These are phyloP conservation scores for Cololabis saira DNA, from an alignment of 2,113 vertebrate species.

Conservation along the genomic window DNA sequence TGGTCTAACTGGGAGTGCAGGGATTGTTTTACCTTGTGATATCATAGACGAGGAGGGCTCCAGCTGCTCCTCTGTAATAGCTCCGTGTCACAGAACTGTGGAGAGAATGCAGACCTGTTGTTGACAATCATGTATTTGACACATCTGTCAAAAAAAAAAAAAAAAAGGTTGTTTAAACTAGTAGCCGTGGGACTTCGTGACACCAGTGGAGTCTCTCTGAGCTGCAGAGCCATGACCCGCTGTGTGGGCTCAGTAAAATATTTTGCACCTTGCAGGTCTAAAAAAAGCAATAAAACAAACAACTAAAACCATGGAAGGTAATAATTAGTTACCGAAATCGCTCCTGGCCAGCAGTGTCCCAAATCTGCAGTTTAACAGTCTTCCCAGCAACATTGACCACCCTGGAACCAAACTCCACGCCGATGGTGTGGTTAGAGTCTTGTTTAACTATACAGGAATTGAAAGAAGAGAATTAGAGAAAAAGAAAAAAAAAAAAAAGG, in stretches of 20 bases:
- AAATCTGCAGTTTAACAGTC: slow-evolving; percentile 94
- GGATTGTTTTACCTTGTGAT: slow-evolving; percentile 86
- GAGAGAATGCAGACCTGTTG: background rate
- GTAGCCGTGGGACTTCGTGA: background rate
- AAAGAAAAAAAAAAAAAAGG: background rate
- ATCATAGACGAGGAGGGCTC: slow-evolving; percentile 92
- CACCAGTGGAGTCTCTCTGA: background rate
- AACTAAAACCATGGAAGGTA: background rate
- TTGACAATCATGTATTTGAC: background rate
- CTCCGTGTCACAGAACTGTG: slow-evolving; percentile 91
- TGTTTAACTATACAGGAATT: slow-evolving; percentile 85
- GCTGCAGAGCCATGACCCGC: background rate
- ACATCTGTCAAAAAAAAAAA: background rate
- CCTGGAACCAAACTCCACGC: slow-evolving; percentile 93
- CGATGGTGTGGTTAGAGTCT: slow-evolving; percentile 95
- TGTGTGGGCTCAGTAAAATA: background rate
- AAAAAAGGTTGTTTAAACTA: background rate
- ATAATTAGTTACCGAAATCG: slow-evolving; percentile 85
- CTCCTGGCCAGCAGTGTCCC: slow-evolving; percentile 94
- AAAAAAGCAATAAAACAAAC: background rate
- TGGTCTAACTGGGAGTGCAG: no score
- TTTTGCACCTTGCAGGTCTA: background rate
- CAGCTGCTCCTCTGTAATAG: slow-evolving; percentile 93
- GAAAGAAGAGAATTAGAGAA: background rate
- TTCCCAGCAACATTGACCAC: slow-evolving; percentile 93